Evolutionary conservation across 2,888 invertebrate genomes (phyloP), one percentile per base, ranked within the genome.

Genomic region (Gnatocerus cornutus): DNA sequence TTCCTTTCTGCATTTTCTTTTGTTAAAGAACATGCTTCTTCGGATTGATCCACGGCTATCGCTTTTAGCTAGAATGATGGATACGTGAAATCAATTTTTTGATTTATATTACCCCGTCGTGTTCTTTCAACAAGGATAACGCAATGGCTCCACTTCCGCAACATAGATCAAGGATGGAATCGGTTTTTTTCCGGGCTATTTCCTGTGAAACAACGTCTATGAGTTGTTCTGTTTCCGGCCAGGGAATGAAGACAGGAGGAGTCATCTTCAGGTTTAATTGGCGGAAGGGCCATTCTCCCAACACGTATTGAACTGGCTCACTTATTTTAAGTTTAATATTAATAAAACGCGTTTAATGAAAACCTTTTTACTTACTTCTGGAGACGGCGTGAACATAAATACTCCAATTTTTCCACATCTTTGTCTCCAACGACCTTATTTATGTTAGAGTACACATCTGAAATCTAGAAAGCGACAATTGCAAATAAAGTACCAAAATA

Each of bases 241-340:
- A 85, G 0, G 92, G 92, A 77, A 92, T 92, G 70, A 92, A 91
- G 7, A 92, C 89, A 0, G 91, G 91, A 2, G 90, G 90, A 8
- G 85, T 82, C 77, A 91, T 85, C 80, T 88, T 88, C 8, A 91
- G 77, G 0, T 85, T 87, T 21, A 90, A 78, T 71, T 87, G 85
- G 78, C 89, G 86, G 74, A 92, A 92, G 77, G 91, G 90, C 92
- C 92, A 92, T 81, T 91, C 90, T n/a, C 89, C 89, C 50, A 92
- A 84, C 37, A 92, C 88, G 75, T 92, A 92, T 78, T 92, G 92
- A 21, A 92, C 84, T 0, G 92, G 92, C 88, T 48, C 8, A 8
- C 66, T 69, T 27, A 13, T 52, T 13, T 50, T 66, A 56, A 50
- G 10, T 41, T 9, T 41, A n/a, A 59, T 37, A 43, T n/a, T 9